These are phyloP conservation scores for Sialis lutaria DNA, from an alignment of 2,888 invertebrate genomes.

Conservation along the genomic window DNA sequence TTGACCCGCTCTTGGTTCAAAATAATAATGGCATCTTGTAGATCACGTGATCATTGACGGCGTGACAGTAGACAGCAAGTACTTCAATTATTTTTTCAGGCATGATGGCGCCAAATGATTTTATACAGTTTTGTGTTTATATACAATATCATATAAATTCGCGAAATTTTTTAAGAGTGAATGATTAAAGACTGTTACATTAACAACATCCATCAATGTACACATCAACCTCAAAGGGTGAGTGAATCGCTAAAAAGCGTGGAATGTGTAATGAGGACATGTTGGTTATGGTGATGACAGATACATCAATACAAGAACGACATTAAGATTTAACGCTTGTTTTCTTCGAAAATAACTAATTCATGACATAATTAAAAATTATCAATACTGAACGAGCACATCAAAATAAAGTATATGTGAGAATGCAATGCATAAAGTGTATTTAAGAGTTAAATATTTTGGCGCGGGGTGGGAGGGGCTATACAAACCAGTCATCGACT, in stretches of 20 bases:
- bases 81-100: constrained; percentile 31
- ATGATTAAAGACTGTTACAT: constrained; percentile 5
- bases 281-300: constrained; percentile 31
- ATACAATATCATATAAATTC: constrained; percentile 13
- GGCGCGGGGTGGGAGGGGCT: constrained; percentile 10
- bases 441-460: not conserved
- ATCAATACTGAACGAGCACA: too few species aligned
- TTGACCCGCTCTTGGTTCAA: not conserved
- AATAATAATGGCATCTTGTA: constrained; percentile 14
- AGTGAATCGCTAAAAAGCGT: constrained; percentile 7
- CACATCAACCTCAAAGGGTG: constrained; percentile 9
- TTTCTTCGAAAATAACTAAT: too few species aligned
- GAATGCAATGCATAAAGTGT: not conserved
- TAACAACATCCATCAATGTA: constrained; percentile 4
- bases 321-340: too few species aligned
- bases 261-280: constrained; percentile 35
- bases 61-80: constrained; percentile 12
- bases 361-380: too few species aligned
- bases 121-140: constrained; percentile 27
- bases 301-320: constrained; percentile 5
- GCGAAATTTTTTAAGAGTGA: constrained; percentile 8
- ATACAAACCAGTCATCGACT: constrained; percentile 32
- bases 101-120: constrained; percentile 38
- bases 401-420: too few species aligned
- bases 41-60: constrained; percentile 29